These are phyloP conservation scores for Polydesmus complanatus DNA, from an alignment of 2,888 invertebrate genomes.

Conservation along the genomic window DNA sequence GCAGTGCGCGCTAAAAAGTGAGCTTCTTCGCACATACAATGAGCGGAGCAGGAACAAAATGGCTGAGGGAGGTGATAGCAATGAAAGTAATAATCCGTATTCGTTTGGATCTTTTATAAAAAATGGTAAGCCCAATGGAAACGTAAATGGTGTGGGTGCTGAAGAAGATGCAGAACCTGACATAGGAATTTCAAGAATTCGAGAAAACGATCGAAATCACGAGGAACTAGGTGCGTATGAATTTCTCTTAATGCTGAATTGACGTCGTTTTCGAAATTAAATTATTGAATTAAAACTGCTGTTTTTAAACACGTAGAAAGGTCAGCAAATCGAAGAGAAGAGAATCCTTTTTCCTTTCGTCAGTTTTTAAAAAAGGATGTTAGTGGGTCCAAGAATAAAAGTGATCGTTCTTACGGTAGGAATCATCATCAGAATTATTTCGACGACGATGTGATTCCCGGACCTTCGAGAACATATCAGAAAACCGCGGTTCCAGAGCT, in stretches of 20 bases:
- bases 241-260: too few relatives aligned
- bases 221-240: too few relatives aligned
- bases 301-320: slow-evolving; percentile 8
- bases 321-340: slow-evolving; percentile 18
- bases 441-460: not conserved
- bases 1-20: too few relatives aligned
- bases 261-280: not conserved
- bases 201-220: too few relatives aligned
- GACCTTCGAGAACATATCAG: not conserved
- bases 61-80: not conserved
- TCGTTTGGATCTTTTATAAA: not conserved
- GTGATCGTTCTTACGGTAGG: not conserved
- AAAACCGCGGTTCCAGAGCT: slow-evolving; percentile 21
- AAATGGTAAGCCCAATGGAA: not conserved
- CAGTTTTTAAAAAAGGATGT: slow-evolving; percentile 27
- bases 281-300: not conserved
- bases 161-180: not conserved
- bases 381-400: not conserved
- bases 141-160: not conserved
- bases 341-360: slow-evolving; percentile 32
- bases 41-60: too few relatives aligned
- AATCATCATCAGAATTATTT: not conserved
- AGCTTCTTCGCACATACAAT: too few relatives aligned
- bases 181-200: not conserved
- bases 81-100: not conserved